Conservation (phyloP, 2,797 vertebrate genomes). For the Simalia tracyae region DNA sequence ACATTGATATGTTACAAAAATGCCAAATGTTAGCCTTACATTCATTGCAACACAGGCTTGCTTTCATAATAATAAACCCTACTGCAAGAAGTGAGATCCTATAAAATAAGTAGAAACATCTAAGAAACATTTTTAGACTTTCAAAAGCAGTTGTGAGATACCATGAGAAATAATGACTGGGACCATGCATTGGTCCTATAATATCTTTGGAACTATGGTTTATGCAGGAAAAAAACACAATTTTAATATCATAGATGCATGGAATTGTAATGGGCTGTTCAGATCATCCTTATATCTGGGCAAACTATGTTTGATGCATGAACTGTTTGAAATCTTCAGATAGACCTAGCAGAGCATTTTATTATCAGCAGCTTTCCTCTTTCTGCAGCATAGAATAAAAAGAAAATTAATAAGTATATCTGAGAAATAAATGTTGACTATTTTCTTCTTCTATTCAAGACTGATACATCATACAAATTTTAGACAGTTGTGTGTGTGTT, state of each 20-base stretch:
- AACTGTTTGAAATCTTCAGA: background rate
- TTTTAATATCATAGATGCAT: background rate
- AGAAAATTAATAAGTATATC: background rate
- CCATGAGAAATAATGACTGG: background rate
- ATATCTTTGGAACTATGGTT: background rate
- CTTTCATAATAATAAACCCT: background rate
- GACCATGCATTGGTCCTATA: background rate
- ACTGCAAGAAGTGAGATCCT: background rate
- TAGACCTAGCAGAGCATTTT: background rate
- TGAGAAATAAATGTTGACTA: conserved; percentile 26
- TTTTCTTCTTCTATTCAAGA: conserved; percentile 16
- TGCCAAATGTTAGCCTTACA: background rate
- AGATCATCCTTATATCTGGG: background rate
- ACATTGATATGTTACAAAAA: background rate
- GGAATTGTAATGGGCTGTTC: background rate
- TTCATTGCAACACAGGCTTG: background rate
- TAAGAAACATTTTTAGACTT: background rate
- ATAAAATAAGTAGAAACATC: background rate
- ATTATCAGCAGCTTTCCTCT: background rate
- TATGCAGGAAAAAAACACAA: background rate
- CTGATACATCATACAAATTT: background rate
- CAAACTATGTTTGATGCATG: background rate
- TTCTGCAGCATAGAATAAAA: conserved; percentile 12
- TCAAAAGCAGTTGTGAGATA: background rate
- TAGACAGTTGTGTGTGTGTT: background rate